phyloP scores from a whole-genome alignment of 2,888 invertebrate genomes.

The Agrilus mali region DNA sequence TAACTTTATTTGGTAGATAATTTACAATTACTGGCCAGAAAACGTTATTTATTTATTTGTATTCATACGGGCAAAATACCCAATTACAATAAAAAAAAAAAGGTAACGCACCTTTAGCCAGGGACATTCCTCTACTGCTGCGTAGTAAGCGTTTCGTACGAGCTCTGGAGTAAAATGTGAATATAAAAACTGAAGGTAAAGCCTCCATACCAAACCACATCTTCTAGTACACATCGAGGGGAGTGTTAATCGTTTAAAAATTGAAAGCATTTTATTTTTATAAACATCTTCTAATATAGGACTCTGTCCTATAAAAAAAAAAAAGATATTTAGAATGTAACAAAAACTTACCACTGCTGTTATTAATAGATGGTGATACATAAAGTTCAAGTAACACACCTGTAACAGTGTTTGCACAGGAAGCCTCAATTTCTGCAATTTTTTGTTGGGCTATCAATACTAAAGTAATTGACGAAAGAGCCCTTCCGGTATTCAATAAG shows the following conservation, averaged over 20 bases:
- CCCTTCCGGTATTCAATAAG: slow-evolving; percentile 32
- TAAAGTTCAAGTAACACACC: too few species aligned
- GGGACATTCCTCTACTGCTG: slow-evolving; percentile 48
- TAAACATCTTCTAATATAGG: slow-evolving; percentile 15
- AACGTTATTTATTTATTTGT: too few species aligned
- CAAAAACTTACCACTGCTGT: too few species aligned
- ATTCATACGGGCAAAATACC: too few species aligned
- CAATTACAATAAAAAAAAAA: too few species aligned
- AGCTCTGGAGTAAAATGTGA: slow-evolving; percentile 29
- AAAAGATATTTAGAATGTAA: too few species aligned
- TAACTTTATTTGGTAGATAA: not conserved
- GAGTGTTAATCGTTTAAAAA: slow-evolving; percentile 28
- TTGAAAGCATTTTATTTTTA: slow-evolving; percentile 27
- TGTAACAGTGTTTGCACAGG: slow-evolving; percentile 24
- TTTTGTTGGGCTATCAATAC: slow-evolving; percentile 32
- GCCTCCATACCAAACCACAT: slow-evolving; percentile 48
- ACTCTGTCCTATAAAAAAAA: too few species aligned
- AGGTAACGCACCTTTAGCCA: slow-evolving; percentile 43
- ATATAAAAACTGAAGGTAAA: slow-evolving; percentile 46
- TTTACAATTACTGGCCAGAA: too few species aligned
- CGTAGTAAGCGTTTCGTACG: slow-evolving; percentile 35
- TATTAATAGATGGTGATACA: too few species aligned
- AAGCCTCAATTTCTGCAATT: slow-evolving; percentile 22
- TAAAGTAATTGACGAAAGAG: slow-evolving; percentile 35
- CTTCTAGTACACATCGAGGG: slow-evolving; percentile 30